These are phyloP conservation scores for Megalopta genalis DNA, from an alignment of 1,140 invertebrate species.

Conservation along the genomic window DNA sequence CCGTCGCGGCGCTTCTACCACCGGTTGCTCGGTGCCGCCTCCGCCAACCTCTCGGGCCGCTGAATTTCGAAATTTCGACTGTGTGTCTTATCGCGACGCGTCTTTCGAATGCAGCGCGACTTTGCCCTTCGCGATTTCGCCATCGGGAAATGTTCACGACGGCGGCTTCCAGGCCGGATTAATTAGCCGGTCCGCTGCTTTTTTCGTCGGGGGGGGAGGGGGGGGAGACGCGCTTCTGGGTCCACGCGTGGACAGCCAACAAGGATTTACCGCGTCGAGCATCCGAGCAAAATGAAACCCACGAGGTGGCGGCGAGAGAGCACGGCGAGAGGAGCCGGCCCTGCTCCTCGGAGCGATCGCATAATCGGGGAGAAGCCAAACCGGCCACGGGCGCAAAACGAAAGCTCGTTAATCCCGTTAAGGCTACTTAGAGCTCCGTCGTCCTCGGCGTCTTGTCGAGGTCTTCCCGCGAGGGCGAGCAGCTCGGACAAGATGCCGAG, in stretches of 20 bases:
- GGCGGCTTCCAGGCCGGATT: not conserved
- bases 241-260: not conserved
- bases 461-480: conserved; percentile 14
- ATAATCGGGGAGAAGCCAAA: conserved; percentile 37
- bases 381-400: conserved; percentile 18
- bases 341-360: not conserved
- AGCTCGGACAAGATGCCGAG: conserved; percentile 17
- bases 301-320: no score
- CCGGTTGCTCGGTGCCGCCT: conserved; percentile 48
- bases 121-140: no score
- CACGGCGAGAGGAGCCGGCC: no score
- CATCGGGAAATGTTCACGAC: no score
- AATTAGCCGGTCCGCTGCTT: conserved; percentile 20
- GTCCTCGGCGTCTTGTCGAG: conserved; percentile 46
- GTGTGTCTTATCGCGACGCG: no score
- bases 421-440: conserved; percentile 57
- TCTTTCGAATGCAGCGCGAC: no score
- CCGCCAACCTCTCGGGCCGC: no score
- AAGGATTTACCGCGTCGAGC: not conserved
- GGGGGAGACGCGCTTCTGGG: not conserved
- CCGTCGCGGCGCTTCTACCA: conserved; percentile 33
- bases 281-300: not conserved
- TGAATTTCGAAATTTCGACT: no score
- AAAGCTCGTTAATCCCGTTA: conserved; percentile 68
- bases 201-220: not conserved